These are phyloP conservation scores for Caradrina kadenii DNA, from an alignment of 2,888 invertebrate species.

Conservation along the genomic window DNA sequence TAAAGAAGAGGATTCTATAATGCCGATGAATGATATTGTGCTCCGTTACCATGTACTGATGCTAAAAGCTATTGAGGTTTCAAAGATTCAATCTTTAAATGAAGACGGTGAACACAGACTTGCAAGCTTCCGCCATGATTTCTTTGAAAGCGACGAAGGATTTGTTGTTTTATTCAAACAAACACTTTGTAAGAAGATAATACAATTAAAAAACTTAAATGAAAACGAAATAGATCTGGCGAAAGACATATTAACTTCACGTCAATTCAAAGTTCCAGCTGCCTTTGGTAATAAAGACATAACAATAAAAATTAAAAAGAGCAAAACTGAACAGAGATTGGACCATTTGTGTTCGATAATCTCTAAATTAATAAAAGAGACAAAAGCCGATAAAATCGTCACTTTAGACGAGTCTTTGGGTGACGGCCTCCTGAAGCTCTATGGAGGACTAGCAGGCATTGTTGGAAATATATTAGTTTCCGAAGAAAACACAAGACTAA, in stretches of 20 bases:
- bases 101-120: slow-evolving; percentile 35
- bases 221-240: slow-evolving; percentile 5
- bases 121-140: slow-evolving; percentile 37
- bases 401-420: slow-evolving; percentile 34
- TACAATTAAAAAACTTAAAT: slow-evolving; percentile 10
- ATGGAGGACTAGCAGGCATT: slow-evolving; percentile 41
- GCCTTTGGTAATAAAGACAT: slow-evolving; percentile 53
- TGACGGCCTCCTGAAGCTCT: slow-evolving; percentile 10
- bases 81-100: slow-evolving; percentile 14
- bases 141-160: slow-evolving; percentile 31
- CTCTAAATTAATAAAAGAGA: slow-evolving; percentile 19
- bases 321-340: slow-evolving; percentile 36
- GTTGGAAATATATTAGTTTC: slow-evolving; percentile 44
- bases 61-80: slow-evolving; percentile 34
- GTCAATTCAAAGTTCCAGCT: slow-evolving; percentile 47
- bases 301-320: slow-evolving; percentile 23
- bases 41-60: slow-evolving; percentile 46
- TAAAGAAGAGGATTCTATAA: slow-evolving; percentile 24
- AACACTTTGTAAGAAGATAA: slow-evolving; percentile 16
- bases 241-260: slow-evolving; percentile 20
- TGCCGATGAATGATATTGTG: slow-evolving; percentile 32
- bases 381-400: slow-evolving; percentile 15
- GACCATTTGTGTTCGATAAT: slow-evolving; percentile 25
- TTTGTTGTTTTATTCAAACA: slow-evolving; percentile 28
- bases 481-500: slow-evolving; percentile 23